A percentile compares a stretch with the other conserved stretches of the same genome.
Conservation (phyloP, 1,140 invertebrate species). For the Nebria ingens region DNA sequence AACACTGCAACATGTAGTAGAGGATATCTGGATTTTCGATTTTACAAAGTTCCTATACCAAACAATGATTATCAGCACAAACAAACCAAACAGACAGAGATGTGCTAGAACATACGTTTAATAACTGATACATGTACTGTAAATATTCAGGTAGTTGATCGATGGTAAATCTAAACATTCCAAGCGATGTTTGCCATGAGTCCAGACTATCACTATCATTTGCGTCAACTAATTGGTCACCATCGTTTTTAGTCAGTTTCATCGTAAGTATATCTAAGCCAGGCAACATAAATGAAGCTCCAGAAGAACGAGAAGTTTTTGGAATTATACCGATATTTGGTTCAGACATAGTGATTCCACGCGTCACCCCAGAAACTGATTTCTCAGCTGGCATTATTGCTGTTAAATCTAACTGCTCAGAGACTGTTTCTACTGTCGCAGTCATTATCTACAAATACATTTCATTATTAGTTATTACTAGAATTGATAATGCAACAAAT, state of each 20-base stretch:
- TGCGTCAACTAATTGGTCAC: conserved; percentile 53
- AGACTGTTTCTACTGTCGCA: conserved; percentile 84
- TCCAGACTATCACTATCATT: conserved; percentile 61
- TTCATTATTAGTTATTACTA: no score
- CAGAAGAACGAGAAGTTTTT: conserved; percentile 7
- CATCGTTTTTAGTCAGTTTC: conserved; percentile 31
- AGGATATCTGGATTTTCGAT: conserved; percentile 85
- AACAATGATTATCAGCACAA: background rate
- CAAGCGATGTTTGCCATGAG: conserved; percentile 86
- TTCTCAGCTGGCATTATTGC: conserved; percentile 73
- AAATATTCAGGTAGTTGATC: conserved; percentile 86
- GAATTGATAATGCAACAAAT: no score
- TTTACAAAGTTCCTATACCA: conserved; percentile 60
- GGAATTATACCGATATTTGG: conserved; percentile 64
- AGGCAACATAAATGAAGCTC: background rate
- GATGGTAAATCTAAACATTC: conserved; percentile 83
- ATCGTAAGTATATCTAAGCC: background rate
- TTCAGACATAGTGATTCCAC: conserved; percentile 79
- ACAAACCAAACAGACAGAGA: conserved; percentile 3
- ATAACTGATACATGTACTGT: conserved; percentile 82
- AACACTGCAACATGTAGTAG: conserved; percentile 85
- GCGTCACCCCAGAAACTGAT: conserved; percentile 67
- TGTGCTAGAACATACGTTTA: conserved; percentile 67
- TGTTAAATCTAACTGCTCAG: conserved; percentile 75
- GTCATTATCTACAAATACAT: conserved; percentile 68